Base-by-base conservation (phyloP, 1,140 invertebrate species). In the Globodera rostochiensis region DNA sequence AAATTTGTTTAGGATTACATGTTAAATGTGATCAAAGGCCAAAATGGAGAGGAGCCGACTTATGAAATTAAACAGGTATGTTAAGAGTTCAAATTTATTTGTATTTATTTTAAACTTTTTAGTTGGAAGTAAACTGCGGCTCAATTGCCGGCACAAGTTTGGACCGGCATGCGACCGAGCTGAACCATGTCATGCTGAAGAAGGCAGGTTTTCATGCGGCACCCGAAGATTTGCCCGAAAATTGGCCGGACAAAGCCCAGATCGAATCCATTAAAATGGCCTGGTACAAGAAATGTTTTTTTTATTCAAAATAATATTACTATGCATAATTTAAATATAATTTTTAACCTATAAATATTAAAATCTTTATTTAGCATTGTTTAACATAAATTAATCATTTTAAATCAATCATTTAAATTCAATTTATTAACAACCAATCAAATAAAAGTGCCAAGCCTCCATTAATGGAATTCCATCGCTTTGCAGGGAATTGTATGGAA, bases 401-500 rank as follows among this genome's bases (percentile, higher is more conserved):
- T 36, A 36, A 1, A 36, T 36, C 36, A 36, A 36, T 36, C n/a
- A n/a, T n/a, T n/a, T n/a, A n/a, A n/a, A n/a, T n/a, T n/a, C n/a
- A n/a, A n/a, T n/a, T n/a, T n/a, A n/a, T n/a, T n/a, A n/a, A n/a
- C n/a, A n/a, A n/a, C n/a, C n/a, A n/a, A n/a, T n/a, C n/a, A 36
- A 36, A 36, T 36, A 36, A 36, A 36, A 2, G 36, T 36, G 36
- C 2, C 36, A 36, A 36, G 36, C 36, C 36, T 36, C 36, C 36
- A 36, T 36, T 36, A 36, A 36, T 36, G 36, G 36, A 36, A 36
- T 36, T 36, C 36, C 36, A 36, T 36, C 36, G 36, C 36, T 36
- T 36, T 36, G 36, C 45, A 86, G 85, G 85, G 67, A 79, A 60
- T n/a, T 45, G 8, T 86, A 73, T 25, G 67, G 70, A 60, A 80